A percentile compares a stretch with the other conserved stretches of the same genome.
These are phyloP conservation scores for Acrocephalus scirpaceus DNA, from an alignment of 2,797 vertebrate species.

Conservation along the genomic window DNA sequence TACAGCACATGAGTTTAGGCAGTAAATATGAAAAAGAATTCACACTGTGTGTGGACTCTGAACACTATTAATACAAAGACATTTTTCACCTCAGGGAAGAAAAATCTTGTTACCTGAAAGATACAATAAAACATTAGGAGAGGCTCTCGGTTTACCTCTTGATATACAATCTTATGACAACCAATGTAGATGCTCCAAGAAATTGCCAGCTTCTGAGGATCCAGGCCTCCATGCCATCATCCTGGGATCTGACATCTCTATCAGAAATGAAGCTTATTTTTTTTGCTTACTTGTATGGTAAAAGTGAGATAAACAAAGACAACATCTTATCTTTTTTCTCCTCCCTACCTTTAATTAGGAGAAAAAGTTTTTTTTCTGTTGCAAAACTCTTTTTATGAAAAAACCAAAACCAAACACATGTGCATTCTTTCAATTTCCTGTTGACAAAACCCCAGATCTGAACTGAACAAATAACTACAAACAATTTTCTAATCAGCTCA, in stretches of 20 bases:
- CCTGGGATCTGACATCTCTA: not conserved
- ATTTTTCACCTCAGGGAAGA: constrained; percentile 25
- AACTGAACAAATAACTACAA: not conserved
- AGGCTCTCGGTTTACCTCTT: not conserved
- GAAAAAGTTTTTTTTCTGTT: not conserved
- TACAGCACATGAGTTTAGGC: not conserved
- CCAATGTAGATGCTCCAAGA: not conserved
- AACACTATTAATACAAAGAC: not conserved
- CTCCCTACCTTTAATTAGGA: not conserved
- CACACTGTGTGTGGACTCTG: not conserved
- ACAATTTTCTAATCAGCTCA: not conserved
- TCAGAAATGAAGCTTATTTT: not conserved
- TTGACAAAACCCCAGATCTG: not conserved
- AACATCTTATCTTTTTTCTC: not conserved
- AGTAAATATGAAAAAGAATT: not conserved
- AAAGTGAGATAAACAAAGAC: not conserved
- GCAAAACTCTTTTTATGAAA: not conserved
- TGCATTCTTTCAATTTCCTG: not conserved
- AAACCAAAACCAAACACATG: not conserved
- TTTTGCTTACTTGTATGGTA: not conserved
- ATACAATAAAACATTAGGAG: constrained; percentile 15
- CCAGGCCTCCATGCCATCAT: not conserved
- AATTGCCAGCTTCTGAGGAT: not conserved
- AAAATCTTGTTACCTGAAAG: constrained; percentile 8
- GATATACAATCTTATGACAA: not conserved